These are phyloP conservation scores for Scolopax bukidnonensis DNA, from an alignment of 2,797 vertebrate species.

Conservation along the genomic window DNA sequence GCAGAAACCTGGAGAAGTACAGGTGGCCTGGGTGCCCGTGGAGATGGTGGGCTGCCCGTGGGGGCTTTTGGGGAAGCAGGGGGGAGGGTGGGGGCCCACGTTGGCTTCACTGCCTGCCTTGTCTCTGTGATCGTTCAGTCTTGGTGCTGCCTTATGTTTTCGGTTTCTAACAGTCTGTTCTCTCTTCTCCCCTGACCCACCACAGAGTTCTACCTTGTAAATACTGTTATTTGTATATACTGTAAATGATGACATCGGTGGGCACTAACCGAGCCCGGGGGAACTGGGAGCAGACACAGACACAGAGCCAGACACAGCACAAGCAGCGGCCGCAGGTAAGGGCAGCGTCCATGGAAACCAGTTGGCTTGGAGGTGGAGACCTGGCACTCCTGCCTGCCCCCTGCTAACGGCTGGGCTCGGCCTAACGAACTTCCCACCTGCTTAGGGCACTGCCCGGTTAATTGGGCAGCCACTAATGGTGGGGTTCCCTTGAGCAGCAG, in stretches of 20 bases:
- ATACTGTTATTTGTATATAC: constrained; percentile 99
- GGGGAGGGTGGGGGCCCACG: not conserved
- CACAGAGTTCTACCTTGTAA: constrained; percentile 97
- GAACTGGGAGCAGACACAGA: constrained; percentile 97
- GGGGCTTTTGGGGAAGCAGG: not conserved
- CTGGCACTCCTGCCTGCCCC: not conserved
- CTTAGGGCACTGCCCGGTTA: not conserved
- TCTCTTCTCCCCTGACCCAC: constrained; percentile 8
- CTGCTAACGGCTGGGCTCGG: not conserved
- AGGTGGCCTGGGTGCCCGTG: fast-evolving
- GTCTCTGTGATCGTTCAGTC: not conserved
- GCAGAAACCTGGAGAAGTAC: not conserved
- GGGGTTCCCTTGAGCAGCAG: not conserved
- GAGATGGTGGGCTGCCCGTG: not conserved
- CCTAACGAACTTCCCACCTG: fast-evolving
- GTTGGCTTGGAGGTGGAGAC: not conserved
- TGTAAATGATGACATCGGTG: constrained; percentile 99
- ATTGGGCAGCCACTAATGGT: not conserved
- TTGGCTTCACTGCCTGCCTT: not conserved
- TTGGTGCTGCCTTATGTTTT: not conserved
- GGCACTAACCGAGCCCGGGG: constrained; percentile 95
- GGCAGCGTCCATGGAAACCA: not conserved
- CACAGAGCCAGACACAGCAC: constrained; percentile 97
- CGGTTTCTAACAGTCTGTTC: not conserved
- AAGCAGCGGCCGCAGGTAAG: constrained; percentile 90